A percentile compares a stretch with the other conserved stretches of the same genome.
Conservation (phyloP, 2,888 invertebrate genomes). For the Xestia c-nigrum region DNA sequence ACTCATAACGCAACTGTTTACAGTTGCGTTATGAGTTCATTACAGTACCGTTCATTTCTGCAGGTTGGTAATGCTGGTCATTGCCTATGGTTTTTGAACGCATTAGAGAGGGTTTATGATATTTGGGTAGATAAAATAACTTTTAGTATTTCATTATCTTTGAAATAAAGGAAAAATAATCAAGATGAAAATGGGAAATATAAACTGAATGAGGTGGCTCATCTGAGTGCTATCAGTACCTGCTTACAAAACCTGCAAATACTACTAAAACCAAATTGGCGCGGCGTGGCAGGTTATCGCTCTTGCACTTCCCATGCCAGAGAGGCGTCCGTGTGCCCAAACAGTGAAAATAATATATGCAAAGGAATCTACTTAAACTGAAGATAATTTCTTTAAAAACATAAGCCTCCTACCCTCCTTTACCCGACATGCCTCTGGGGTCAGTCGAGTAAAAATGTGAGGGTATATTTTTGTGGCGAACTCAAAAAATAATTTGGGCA, state of each 20-base stretch:
- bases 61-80: no score
- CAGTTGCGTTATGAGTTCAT: no score
- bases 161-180: background rate
- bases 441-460: conserved; percentile 1
- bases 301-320: background rate
- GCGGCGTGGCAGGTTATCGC: background rate
- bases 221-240: background rate
- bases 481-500: conserved; percentile 40
- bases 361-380: background rate
- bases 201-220: background rate
- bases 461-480: conserved; percentile 10
- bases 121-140: no score
- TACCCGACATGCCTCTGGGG: background rate
- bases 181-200: background rate
- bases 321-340: background rate
- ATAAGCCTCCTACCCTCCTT: background rate
- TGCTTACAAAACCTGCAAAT: background rate
- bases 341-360: background rate
- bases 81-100: no score
- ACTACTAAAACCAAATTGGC: background rate
- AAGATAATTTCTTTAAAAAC: conserved; percentile 2
- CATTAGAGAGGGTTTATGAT: no score
- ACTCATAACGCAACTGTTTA: no score
- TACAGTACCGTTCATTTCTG: no score
- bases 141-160: background rate